Base-by-base conservation (phyloP, 2,888 invertebrate species). In the Campoplex capitator region DNA sequence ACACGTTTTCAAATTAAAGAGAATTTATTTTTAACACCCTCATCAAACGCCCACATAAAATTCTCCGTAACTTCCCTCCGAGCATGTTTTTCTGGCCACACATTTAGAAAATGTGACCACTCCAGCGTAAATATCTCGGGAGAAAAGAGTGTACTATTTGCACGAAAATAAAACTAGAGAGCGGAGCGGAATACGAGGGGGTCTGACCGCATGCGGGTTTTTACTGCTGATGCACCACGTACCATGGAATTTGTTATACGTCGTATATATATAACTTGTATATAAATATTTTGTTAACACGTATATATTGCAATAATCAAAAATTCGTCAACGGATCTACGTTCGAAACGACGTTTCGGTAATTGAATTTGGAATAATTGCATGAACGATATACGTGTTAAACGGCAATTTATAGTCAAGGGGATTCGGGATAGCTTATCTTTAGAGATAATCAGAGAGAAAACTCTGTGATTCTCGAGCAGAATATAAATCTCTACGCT, bases 21-120 rank as follows among this genome's bases (percentile, higher is more conserved):
- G 32, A 16, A 62, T 62, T 62, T 32, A 62, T 62, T 62, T 32
- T 62, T 16, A 62, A 62, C 32, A 62, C 62, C 32, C 62, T 62
- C 62, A 62, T 62, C 62, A 62, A 62, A 62, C 62, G 32, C 62
- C 32, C 62, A 62, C 62, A 32, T 62, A 62, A 62, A 62, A 62
- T 62, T 32, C 62, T 62, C 62, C 62, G 16, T 6, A 62, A 62
- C 32, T 62, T 16, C 32, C 1, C 62, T 62, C 16, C 62, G 32
- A 62, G 16, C 62, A 16, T 62, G 62, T 32, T 62, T 62, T 62
- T 32, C 62, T 28, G 28, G 62, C 62, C 62, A 62, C 62, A 62
- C 62, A 62, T 62, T 62, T 62, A 28, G 32, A 32, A 32, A 62
- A 62, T 62, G 62, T 32, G 62, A 62, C 62, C 62, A 62, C 62